Conservation (phyloP, 2,113 vertebrate species). For the Python bivittatus region DNA sequence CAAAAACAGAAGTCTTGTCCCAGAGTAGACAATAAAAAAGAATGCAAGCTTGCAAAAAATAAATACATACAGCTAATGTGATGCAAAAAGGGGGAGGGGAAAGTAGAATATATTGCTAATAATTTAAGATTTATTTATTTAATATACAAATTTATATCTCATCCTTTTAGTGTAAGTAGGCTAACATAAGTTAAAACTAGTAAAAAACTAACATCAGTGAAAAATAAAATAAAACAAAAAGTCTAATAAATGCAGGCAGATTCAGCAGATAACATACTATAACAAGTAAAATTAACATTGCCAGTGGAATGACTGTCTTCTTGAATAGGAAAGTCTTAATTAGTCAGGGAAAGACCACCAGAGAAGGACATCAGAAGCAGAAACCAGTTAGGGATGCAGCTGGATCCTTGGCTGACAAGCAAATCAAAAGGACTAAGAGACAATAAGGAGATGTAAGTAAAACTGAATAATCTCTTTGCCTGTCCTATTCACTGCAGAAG, state of each 20-base stretch:
- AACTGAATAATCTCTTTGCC: neutral
- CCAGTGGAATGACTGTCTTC: neutral
- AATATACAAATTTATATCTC: neutral
- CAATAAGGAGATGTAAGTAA: neutral
- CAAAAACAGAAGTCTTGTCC: neutral
- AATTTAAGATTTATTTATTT: neutral
- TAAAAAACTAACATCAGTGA: neutral
- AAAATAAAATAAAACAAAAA: neutral
- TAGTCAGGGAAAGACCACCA: neutral
- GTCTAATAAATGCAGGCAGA: neutral
- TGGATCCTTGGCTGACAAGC: neutral
- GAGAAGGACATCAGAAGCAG: neutral
- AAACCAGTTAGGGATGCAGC: neutral
- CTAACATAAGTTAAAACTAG: neutral
- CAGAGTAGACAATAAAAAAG: neutral
- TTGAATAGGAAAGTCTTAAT: neutral
- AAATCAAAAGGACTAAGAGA: neutral
- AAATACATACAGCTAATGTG: neutral
- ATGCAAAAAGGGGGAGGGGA: neutral
- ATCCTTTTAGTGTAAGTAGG: neutral
- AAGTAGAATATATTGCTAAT: neutral
- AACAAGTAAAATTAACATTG: neutral
- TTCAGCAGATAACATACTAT: neutral
- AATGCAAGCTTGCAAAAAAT: neutral
- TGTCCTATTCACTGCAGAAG: neutral